phyloP scores from a whole-genome alignment of 2,888 invertebrate species.

The Papilio demoleus region DNA sequence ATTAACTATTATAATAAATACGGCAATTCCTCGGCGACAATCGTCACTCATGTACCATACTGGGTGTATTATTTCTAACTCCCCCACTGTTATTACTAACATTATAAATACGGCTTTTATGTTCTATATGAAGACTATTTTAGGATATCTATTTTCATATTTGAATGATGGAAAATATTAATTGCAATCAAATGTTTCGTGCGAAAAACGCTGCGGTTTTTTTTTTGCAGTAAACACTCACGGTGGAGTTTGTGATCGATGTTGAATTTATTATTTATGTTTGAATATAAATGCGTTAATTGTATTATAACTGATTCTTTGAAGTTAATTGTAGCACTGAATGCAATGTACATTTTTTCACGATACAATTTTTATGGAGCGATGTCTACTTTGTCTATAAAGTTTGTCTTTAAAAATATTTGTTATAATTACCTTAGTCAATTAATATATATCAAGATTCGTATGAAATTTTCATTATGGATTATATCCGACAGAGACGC shows the following conservation, averaged over 20 bases:
- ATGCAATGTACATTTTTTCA: background rate
- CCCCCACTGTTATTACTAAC: constrained; percentile 37
- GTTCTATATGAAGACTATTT: constrained; percentile 21
- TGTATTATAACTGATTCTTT: background rate
- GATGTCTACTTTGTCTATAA: too few species aligned
- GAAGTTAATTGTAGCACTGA: background rate
- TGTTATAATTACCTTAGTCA: too few species aligned
- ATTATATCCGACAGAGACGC: too few species aligned
- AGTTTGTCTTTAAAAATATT: too few species aligned
- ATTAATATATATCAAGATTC: too few species aligned
- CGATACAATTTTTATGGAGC: background rate
- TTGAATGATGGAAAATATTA: constrained; percentile 7
- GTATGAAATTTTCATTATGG: too few species aligned
- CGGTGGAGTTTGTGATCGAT: background rate
- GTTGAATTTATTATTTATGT: background rate
- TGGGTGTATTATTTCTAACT: constrained; percentile 34
- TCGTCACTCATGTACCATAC: constrained; percentile 13
- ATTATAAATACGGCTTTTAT: constrained; percentile 29
- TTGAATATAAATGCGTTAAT: background rate
- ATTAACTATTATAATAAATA: constrained; percentile 39
- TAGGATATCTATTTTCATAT: constrained; percentile 18
- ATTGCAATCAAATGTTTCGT: background rate
- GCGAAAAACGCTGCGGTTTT: background rate
- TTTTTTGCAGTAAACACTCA: background rate
- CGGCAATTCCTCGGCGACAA: constrained; percentile 29